Base-by-base conservation (phyloP, 92 coral and sea anemone genomes). In the Phenganax subtilis region DNA sequence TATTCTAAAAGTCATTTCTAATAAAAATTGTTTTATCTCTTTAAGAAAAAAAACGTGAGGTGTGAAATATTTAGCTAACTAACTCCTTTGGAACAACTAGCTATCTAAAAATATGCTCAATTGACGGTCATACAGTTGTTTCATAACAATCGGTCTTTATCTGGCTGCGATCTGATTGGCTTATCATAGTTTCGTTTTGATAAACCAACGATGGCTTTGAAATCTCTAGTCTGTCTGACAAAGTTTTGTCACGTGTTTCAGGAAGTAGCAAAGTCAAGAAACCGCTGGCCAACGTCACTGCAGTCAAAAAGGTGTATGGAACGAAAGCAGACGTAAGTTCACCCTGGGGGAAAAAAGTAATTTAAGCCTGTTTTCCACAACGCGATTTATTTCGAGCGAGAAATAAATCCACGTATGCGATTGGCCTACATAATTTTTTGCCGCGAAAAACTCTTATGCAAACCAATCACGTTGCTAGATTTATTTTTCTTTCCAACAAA, bases 181-280 rank as follows among this genome's bases (percentile, higher is more conserved):
- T 68, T 16, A 68, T 68, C 7, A 68, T 3, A 68, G 16, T 52
- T 2, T 68, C 54, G 3, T 68, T 9, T n/a, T 68, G 52, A 12
- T 37, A 51, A 9, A 68, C 4, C 16, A 68, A 68, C 47, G 73
- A 68, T 20, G 73, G 3, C 73, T 30, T 68, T 10, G 73, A 68
- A 7, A 68, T 37, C 15, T 68, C 73, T n/a, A 68, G 37, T 68
- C 73, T 68, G 37, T 68, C 73, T 3, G 52, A 10, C 73, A 76
- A 58, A 28, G 17, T 55, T 52, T 58, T 58, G 81, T 76, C 60
- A 12, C 54, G 47, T 2, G 81, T 57, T 54, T 76, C 70, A 2
- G 81, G 81, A 12, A 76, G 81, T 14, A 76, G 67, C 7, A 60
- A 16, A n/a, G 70, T 59, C 10, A 58, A 64, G 44, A 58, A 76